Percentiles rank a stretch among this genome's conserved stretches.
phyloP scores from a whole-genome alignment of 2,888 invertebrate genomes.

The Luperina nickerlii region DNA sequence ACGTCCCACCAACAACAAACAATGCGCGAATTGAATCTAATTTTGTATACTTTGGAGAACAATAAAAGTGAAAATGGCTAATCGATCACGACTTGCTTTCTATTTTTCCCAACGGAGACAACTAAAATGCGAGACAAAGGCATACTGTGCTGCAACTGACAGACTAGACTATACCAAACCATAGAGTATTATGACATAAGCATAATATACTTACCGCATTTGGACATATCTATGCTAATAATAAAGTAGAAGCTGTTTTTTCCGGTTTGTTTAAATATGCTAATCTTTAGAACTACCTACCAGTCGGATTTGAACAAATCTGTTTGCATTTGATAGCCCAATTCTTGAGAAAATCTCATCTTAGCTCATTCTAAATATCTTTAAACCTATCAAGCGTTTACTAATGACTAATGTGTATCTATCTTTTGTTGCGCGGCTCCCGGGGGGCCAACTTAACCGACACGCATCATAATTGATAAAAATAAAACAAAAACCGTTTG shows the following conservation, averaged over 20 bases:
- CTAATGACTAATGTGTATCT: not conserved
- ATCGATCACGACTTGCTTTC: slow-evolving; percentile 87
- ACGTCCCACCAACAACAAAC: slow-evolving; percentile 42
- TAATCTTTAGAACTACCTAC: too few species aligned
- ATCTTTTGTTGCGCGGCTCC: not conserved
- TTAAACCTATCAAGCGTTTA: not conserved
- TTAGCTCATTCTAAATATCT: not conserved
- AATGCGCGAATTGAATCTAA: slow-evolving; percentile 66
- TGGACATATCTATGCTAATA: not conserved
- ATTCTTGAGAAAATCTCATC: not conserved
- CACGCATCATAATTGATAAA: not conserved
- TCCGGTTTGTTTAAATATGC: not conserved
- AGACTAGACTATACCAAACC: slow-evolving; percentile 2
- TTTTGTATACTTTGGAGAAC: slow-evolving; percentile 72
- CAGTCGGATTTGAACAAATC: too few species aligned
- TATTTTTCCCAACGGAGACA: slow-evolving; percentile 71
- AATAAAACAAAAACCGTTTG: not conserved
- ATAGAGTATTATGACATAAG: not conserved
- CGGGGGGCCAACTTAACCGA: not conserved
- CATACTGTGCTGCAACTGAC: slow-evolving; percentile 7
- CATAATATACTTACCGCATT: not conserved
- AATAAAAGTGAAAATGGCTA: slow-evolving; percentile 86
- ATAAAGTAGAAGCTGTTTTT: not conserved
- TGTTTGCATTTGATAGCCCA: not conserved
- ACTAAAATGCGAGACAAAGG: slow-evolving; percentile 45